Evolutionary conservation across 2,113 vertebrate species (phyloP).

Genomic region (Raphicerus campestris): DNA sequence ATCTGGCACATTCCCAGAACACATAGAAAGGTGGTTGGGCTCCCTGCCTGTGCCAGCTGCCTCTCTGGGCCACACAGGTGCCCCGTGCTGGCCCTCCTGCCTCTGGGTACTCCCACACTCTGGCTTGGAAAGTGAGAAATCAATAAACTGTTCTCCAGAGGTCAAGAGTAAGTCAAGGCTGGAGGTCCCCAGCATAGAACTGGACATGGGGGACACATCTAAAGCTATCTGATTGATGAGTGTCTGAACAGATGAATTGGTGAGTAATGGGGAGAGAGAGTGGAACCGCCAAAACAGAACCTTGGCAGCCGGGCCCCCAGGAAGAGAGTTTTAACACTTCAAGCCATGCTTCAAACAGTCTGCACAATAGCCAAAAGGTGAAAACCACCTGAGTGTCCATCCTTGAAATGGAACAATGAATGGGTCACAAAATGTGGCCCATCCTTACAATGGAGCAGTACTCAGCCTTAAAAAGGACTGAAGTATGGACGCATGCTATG

Average conservation of each 20-base stretch:
- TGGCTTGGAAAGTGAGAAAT: background rate
- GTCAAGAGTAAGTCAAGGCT: background rate
- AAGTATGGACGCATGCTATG: fast-evolving
- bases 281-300: background rate
- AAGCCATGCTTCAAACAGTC: background rate
- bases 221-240: fast-evolving
- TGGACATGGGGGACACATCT: fast-evolving
- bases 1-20: background rate
- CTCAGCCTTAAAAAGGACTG: background rate
- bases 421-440: background rate
- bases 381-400: background rate
- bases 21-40: background rate
- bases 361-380: background rate
- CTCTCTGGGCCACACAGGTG: background rate
- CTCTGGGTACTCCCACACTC: background rate
- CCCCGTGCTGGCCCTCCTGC: fast-evolving
- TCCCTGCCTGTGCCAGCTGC: background rate
- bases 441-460: background rate
- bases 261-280: fast-evolving
- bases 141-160: background rate
- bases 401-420: background rate
- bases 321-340: background rate
- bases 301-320: background rate
- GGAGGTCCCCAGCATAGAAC: background rate
- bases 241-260: fast-evolving